Conservation (phyloP, 2,797 vertebrate species). For the Bufotes viridis region DNA sequence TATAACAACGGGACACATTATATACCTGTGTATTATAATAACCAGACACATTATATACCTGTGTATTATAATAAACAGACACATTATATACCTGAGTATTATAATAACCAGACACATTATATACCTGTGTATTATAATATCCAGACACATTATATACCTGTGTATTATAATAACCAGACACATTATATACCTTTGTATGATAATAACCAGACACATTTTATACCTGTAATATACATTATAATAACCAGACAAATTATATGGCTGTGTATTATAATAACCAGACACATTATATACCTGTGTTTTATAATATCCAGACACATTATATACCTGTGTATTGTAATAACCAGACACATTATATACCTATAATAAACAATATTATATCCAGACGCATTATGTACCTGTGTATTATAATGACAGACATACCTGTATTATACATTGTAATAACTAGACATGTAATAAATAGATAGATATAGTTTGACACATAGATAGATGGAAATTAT, state of each 20-base stretch:
- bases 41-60: not conserved
- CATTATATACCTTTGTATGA: too few relatives aligned
- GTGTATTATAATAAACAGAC: not conserved
- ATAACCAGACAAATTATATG: not conserved
- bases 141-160: too few relatives aligned
- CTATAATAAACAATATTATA: not conserved
- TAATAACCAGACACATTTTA: not conserved
- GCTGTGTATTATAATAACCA: not conserved
- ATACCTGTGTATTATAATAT: too few relatives aligned
- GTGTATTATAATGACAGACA: not conserved
- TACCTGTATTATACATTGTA: not conserved
- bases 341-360: too few relatives aligned
- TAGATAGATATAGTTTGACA: too few relatives aligned
- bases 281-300: not conserved
- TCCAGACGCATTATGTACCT: not conserved
- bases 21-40: not conserved
- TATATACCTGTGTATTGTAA: too few relatives aligned
- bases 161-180: too few relatives aligned
- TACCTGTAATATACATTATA: not conserved
- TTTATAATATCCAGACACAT: not conserved
- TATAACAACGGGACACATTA: too few relatives aligned
- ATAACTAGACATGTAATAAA: not conserved
- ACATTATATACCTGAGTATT: not conserved
- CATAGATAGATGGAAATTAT: too few relatives aligned
- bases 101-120: too few relatives aligned